phyloP scores from a whole-genome alignment of 23 tunicate genomes.

The Styela clava region DNA sequence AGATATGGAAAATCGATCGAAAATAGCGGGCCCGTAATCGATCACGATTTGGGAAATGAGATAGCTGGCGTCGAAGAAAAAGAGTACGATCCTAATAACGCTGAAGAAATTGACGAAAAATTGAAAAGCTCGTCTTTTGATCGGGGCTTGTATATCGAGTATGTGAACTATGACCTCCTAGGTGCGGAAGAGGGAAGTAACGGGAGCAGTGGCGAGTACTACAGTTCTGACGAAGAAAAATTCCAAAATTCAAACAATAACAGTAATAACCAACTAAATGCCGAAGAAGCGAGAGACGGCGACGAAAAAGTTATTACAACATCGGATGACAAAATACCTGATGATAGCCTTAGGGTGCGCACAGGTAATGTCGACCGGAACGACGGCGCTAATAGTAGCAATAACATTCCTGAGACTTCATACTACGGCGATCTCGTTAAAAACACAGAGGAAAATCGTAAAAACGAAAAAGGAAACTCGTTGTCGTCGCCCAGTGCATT shows the following conservation, averaged over 20 bases:
- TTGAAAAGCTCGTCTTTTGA: not conserved
- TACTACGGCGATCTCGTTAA: not conserved
- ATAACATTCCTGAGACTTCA: not conserved
- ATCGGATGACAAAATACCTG: not conserved
- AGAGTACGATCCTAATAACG: not conserved
- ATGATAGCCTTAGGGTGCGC: not conserved
- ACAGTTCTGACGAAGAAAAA: constrained; percentile 26
- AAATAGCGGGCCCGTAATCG: not conserved
- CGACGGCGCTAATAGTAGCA: not conserved
- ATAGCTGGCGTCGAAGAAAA: not conserved
- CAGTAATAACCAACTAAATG: constrained; percentile 8
- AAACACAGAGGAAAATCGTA: not conserved
- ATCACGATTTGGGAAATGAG: not conserved
- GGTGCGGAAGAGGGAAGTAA: constrained; percentile 9
- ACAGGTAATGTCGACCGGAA: not conserved
- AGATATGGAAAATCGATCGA: not conserved
- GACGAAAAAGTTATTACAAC: not conserved
- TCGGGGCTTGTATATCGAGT: constrained; percentile 4
- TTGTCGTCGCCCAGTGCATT: not conserved
- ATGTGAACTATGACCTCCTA: constrained; percentile 16
- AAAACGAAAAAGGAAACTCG: not conserved
- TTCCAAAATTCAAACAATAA: constrained; percentile 24
- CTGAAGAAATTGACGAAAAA: not conserved
- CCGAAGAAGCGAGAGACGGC: not conserved
- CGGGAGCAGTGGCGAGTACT: constrained; percentile 17